phyloP scores from a whole-genome alignment of 2,888 invertebrate genomes.

The Tetrapedia diversipes region DNA sequence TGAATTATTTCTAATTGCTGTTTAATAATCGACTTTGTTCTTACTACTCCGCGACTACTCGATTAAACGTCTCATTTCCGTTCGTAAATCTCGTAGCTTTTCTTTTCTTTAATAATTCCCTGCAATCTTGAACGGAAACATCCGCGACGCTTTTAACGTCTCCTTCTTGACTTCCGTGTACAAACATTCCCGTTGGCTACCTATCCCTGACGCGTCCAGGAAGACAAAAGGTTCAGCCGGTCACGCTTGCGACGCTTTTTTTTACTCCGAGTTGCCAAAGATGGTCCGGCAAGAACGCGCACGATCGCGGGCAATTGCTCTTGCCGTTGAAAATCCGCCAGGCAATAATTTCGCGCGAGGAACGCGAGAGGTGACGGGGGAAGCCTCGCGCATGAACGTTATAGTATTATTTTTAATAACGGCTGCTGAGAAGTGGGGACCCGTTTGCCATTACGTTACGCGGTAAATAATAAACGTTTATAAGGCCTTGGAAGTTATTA shows the following conservation, averaged over 20 bases:
- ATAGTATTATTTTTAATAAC: slow-evolving; percentile 81
- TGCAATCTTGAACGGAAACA: no score
- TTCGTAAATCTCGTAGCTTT: no score
- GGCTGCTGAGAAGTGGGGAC: slow-evolving; percentile 74
- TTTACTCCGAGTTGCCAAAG: no score
- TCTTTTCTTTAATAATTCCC: no score
- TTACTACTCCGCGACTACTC: no score
- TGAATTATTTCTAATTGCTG: no score
- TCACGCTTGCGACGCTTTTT: neutral
- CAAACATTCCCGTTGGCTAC: neutral
- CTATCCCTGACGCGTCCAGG: neutral
- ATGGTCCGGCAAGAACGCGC: neutral
- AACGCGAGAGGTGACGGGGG: slow-evolving; percentile 23
- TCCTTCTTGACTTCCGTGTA: neutral
- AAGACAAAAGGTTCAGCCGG: neutral
- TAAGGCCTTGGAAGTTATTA: slow-evolving; percentile 83
- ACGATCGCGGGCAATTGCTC: slow-evolving; percentile 36
- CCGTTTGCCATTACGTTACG: slow-evolving; percentile 82
- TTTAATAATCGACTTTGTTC: no score
- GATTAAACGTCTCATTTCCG: no score
- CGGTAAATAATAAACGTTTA: slow-evolving; percentile 83
- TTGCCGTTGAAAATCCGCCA: slow-evolving; percentile 53
- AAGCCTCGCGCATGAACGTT: slow-evolving; percentile 53
- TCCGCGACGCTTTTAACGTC: neutral
- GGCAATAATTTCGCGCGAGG: slow-evolving; percentile 56